Conservation (phyloP, 2,797 vertebrate species). For the Enteromius unitaeniatus region DNA sequence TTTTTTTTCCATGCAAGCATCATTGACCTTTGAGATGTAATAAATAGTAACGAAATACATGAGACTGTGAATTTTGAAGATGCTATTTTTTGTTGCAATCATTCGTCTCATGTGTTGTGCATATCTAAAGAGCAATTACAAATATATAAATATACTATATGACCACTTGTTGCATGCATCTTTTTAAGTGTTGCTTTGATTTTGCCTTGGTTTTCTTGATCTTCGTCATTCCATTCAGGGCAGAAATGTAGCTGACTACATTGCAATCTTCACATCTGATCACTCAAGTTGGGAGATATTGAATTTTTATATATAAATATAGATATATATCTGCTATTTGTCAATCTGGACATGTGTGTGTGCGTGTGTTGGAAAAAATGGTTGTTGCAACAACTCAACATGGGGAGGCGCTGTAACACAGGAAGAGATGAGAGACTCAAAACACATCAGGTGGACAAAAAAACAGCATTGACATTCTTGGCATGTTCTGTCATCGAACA, state of each 20-base stretch:
- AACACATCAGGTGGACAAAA: slow-evolving; percentile 47
- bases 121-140: slow-evolving; percentile 75
- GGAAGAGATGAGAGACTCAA: slow-evolving; percentile 60
- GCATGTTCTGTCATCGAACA: slow-evolving; percentile 48
- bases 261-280: slow-evolving; percentile 61
- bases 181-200: slow-evolving; percentile 73
- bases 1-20: slow-evolving; percentile 70
- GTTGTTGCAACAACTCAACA: slow-evolving; percentile 73
- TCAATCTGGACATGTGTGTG: slow-evolving; percentile 54
- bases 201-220: slow-evolving; percentile 63
- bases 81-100: slow-evolving; percentile 74
- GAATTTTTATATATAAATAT: slow-evolving; percentile 51
- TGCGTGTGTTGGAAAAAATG: slow-evolving; percentile 56
- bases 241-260: slow-evolving; percentile 48
- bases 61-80: slow-evolving; percentile 82
- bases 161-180: slow-evolving; percentile 84
- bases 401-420: slow-evolving; percentile 78
- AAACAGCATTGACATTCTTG: slow-evolving; percentile 52
- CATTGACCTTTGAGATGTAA: slow-evolving; percentile 76
- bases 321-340: slow-evolving; percentile 54
- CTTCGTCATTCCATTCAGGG: slow-evolving; percentile 55
- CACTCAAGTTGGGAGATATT: slow-evolving; percentile 46
- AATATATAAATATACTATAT: slow-evolving; percentile 65
- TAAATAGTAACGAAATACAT: slow-evolving; percentile 80
- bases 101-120: slow-evolving; percentile 77